Evolutionary conservation across 2,888 invertebrate species (phyloP).

Genomic region (Macrosiphum euphorbiae): DNA sequence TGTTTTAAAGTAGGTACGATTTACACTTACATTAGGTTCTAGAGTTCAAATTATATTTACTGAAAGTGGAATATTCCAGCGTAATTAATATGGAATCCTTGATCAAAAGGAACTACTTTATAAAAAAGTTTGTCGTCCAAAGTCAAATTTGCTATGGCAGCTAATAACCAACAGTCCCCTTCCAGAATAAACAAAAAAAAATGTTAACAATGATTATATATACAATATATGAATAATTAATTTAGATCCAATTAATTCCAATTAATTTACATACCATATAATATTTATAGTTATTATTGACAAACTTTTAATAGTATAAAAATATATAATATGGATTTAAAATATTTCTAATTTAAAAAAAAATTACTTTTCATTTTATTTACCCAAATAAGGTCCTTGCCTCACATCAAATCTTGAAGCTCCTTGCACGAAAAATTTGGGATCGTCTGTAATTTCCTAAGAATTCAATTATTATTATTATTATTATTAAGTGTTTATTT

Average conservation of each 20-base stretch:
- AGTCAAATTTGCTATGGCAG: constrained; percentile 95
- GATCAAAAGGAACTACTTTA: constrained; percentile 96
- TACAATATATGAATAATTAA: no score
- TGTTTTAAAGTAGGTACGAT: background rate
- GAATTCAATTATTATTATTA: constrained; percentile 66
- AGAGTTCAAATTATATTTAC: constrained; percentile 72
- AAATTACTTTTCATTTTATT: constrained; percentile 64
- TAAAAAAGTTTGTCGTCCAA: constrained; percentile 88
- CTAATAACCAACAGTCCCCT: constrained; percentile 96
- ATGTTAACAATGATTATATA: background rate
- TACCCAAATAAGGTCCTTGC: constrained; percentile 92
- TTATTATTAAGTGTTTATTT: background rate
- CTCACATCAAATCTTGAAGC: constrained; percentile 98
- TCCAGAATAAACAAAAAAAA: constrained; percentile 54
- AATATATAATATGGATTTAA: background rate
- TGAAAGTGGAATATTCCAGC: constrained; percentile 96
- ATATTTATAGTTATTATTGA: background rate
- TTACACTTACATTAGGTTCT: background rate
- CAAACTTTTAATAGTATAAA: background rate
- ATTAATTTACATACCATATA: no score
- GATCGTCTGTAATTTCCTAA: constrained; percentile 88
- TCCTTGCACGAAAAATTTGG: constrained; percentile 93
- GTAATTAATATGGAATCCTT: constrained; percentile 92
- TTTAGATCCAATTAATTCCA: no score
- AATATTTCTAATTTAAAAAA: background rate